These are phyloP conservation scores for Neolamprologus kungweensis DNA, from an alignment of 2,113 vertebrate genomes.

Conservation along the genomic window DNA sequence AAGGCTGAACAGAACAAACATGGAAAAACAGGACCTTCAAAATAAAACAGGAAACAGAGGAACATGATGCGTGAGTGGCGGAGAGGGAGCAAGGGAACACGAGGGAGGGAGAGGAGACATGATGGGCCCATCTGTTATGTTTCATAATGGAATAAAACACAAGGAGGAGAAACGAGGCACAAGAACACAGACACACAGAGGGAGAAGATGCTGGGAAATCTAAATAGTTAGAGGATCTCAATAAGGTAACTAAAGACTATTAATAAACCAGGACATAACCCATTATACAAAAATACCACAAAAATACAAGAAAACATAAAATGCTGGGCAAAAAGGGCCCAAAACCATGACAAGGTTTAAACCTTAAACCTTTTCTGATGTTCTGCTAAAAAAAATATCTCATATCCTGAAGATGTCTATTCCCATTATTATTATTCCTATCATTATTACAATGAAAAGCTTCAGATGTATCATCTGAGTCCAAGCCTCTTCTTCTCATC, in stretches of 20 bases:
- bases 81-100: not conserved
- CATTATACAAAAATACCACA: not conserved
- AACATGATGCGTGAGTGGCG: not conserved
- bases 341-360: fast-evolving
- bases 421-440: not conserved
- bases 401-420: not conserved
- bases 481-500: not conserved
- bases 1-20: not conserved
- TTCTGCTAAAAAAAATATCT: not conserved
- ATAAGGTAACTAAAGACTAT: not conserved
- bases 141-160: not conserved
- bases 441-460: not conserved
- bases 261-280: not conserved
- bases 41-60: not conserved
- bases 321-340: fast-evolving
- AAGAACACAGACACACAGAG: not conserved
- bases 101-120: not conserved
- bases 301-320: not conserved
- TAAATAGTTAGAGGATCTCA: not conserved
- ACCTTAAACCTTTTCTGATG: not conserved
- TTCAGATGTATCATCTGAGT: not conserved
- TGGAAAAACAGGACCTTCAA: not conserved
- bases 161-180: fast-evolving
- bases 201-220: fast-evolving
- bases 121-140: not conserved